Percentiles rank a stretch among this genome's conserved stretches.
phyloP scores from a whole-genome alignment of 2,888 invertebrate genomes.

The Stramonita haemastoma region DNA sequence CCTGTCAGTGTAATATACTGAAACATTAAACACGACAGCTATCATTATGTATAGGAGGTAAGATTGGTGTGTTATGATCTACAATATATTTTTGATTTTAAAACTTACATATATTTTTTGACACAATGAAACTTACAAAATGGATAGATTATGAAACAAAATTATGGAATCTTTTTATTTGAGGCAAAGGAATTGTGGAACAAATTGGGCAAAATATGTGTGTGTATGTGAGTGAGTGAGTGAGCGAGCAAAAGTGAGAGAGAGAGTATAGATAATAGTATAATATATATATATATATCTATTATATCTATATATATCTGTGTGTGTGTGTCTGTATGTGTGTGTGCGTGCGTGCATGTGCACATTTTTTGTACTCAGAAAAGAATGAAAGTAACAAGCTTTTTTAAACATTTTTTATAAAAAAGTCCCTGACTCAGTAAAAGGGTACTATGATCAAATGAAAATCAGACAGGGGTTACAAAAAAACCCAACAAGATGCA shows the following conservation, averaged over 20 bases:
- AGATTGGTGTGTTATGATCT: no score
- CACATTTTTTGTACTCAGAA: background rate
- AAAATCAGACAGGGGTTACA: no score
- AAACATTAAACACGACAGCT: no score
- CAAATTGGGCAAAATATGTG: background rate
- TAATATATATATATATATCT: background rate
- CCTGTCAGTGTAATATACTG: no score
- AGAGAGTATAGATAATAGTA: no score
- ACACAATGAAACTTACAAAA: background rate
- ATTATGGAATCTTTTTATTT: background rate
- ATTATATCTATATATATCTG: background rate
- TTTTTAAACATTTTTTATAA: background rate
- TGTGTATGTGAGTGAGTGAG: background rate
- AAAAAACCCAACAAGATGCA: no score
- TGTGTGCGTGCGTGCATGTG: background rate
- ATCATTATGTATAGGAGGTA: no score
- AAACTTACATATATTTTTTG: background rate
- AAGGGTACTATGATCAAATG: no score
- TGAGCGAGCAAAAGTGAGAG: no score
- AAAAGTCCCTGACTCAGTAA: no score
- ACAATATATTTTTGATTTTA: no score
- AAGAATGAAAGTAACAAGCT: background rate
- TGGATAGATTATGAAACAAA: background rate
- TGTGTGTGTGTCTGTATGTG: slow-evolving; percentile 19
- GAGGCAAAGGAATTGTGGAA: background rate